These are phyloP conservation scores for Chloroceryle inda DNA, from an alignment of 2,797 vertebrate species.

Conservation along the genomic window DNA sequence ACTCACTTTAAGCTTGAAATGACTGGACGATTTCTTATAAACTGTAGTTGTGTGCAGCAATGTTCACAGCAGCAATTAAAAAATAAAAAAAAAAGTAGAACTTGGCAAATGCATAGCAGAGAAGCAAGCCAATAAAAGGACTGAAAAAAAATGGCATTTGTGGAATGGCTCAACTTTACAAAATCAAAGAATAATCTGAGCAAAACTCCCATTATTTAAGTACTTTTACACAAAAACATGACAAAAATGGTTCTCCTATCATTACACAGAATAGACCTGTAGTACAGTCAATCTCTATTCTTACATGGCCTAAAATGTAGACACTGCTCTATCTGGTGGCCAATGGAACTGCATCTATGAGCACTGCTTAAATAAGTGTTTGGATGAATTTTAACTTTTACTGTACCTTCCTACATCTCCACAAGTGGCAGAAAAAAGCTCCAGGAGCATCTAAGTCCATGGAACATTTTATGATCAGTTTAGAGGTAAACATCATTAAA, in stretches of 20 bases:
- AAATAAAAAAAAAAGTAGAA: background rate
- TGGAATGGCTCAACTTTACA: background rate
- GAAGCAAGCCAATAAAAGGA: background rate
- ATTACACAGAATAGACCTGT: background rate
- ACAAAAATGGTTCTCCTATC: background rate
- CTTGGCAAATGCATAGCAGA: background rate
- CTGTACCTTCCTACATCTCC: background rate
- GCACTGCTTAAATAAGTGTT: background rate
- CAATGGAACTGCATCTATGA: background rate
- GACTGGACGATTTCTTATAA: background rate
- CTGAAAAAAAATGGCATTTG: background rate
- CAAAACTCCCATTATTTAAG: background rate
- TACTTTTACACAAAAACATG: background rate
- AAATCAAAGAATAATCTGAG: background rate
- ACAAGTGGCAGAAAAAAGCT: background rate
- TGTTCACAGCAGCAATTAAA: background rate
- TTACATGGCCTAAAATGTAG: background rate
- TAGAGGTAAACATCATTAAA: background rate
- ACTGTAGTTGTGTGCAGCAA: background rate
- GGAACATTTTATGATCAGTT: background rate
- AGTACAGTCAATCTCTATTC: background rate
- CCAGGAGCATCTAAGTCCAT: background rate
- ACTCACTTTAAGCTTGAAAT: background rate
- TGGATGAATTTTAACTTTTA: background rate
- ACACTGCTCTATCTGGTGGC: background rate